These are phyloP conservation scores for Phaonia tiefii DNA, from an alignment of 2,888 invertebrate species.

Conservation along the genomic window DNA sequence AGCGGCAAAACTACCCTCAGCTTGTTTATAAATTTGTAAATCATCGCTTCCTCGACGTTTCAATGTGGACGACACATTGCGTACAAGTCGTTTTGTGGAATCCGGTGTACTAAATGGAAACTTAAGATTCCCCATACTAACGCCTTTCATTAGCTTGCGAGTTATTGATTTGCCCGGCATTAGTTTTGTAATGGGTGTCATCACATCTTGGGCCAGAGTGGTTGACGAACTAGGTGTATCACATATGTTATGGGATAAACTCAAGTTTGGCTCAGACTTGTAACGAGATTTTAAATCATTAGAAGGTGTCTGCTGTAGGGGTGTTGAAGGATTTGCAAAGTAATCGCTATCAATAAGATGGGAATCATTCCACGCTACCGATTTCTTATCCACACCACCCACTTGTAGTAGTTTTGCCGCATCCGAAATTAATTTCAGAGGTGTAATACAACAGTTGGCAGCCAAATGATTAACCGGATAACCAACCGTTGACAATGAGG, in stretches of 20 bases:
- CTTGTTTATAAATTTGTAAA: constrained; percentile 54
- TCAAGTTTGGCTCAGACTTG: constrained; percentile 80
- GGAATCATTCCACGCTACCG: constrained; percentile 74
- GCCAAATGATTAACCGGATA: constrained; percentile 62
- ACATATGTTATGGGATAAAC: constrained; percentile 66
- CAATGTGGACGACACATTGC: constrained; percentile 73
- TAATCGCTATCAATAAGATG: constrained; percentile 71
- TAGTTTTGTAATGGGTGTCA: constrained; percentile 55
- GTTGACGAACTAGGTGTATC: constrained; percentile 68
- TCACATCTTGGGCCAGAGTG: constrained; percentile 33
- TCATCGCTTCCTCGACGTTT: constrained; percentile 74
- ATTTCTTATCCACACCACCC: constrained; percentile 67
- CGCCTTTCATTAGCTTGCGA: constrained; percentile 78
- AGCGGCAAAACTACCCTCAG: constrained; percentile 50
- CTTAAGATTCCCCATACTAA: constrained; percentile 79
- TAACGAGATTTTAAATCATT: constrained; percentile 74
- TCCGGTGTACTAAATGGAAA: constrained; percentile 77
- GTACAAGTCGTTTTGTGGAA: constrained; percentile 73
- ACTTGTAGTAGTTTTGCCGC: constrained; percentile 70
- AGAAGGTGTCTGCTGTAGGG: constrained; percentile 70
- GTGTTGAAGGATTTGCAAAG: constrained; percentile 72
- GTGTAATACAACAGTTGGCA: constrained; percentile 72
- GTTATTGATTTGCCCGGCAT: constrained; percentile 65
- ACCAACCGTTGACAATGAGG: constrained; percentile 23
- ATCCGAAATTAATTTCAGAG: constrained; percentile 72